Evolutionary conservation across 2,888 invertebrate genomes (phyloP).

Genomic region (Drosophila tripunctata): DNA sequence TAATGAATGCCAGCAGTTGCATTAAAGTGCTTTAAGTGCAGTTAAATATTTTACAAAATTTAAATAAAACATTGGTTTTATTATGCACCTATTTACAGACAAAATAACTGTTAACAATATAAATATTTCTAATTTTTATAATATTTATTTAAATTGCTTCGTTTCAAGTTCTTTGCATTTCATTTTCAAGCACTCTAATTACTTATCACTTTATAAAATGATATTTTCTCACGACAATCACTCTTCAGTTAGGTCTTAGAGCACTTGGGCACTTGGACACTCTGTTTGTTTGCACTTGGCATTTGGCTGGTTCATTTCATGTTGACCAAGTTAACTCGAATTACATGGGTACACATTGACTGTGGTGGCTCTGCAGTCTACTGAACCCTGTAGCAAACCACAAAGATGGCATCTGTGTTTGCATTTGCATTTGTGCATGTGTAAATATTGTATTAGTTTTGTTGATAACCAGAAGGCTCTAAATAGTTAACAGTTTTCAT

Average conservation of each 20-base stretch:
- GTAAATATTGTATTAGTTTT: slow-evolving; percentile 47
- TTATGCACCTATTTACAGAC: no score
- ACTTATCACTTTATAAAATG: neutral
- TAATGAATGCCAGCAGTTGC: neutral
- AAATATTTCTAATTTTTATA: neutral
- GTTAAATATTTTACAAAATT: neutral
- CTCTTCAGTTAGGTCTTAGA: slow-evolving; percentile 9
- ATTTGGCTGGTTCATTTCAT: slow-evolving; percentile 44
- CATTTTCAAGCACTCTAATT: neutral
- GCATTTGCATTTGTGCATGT: slow-evolving; percentile 46
- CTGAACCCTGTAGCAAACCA: slow-evolving; percentile 1
- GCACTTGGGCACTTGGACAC: slow-evolving; percentile 26
- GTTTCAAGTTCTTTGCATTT: no score
- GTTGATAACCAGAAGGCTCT: slow-evolving; percentile 14
- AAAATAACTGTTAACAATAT: neutral
- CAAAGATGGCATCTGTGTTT: slow-evolving; percentile 40
- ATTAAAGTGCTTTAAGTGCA: neutral
- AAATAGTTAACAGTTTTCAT: slow-evolving; percentile 18
- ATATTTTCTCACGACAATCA: slow-evolving; percentile 50
- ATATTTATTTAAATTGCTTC: no score
- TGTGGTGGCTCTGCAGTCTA: neutral
- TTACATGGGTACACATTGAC: slow-evolving; percentile 45
- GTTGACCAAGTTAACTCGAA: slow-evolving; percentile 59
- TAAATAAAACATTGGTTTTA: no score
- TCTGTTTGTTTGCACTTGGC: slow-evolving; percentile 40